These are phyloP conservation scores for Drosophila arawakana DNA, from an alignment of 1,140 invertebrate genomes.

Conservation along the genomic window DNA sequence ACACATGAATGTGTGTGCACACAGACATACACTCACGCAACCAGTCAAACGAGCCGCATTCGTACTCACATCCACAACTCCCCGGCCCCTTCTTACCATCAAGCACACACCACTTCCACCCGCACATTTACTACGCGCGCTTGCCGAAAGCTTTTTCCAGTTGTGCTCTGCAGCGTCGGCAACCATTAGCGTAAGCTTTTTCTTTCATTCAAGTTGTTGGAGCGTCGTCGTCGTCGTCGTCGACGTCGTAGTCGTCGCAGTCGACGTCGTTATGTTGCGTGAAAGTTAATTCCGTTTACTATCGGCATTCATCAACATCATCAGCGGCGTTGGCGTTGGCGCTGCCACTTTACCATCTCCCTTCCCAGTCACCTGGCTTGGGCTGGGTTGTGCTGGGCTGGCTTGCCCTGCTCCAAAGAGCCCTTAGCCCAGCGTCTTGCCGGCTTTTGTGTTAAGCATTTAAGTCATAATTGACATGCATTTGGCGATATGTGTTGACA, in stretches of 20 bases:
- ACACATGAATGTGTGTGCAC: not conserved
- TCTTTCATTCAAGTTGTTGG: constrained; percentile 77
- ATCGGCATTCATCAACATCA: constrained; percentile 82
- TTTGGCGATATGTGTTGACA: constrained; percentile 76
- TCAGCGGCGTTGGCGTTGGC: constrained; percentile 45
- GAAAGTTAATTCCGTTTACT: constrained; percentile 83
- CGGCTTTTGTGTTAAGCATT: constrained; percentile 75
- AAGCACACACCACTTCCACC: constrained; percentile 40
- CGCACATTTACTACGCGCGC: constrained; percentile 80
- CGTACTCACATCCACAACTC: not conserved
- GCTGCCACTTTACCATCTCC: constrained; percentile 40
- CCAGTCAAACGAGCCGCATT: constrained; percentile 47
- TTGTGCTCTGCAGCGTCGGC: constrained; percentile 56
- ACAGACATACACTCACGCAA: constrained; percentile 15
- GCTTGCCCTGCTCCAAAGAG: too few relatives aligned
- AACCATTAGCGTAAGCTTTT: constrained; percentile 75
- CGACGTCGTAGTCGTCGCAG: constrained; percentile 34
- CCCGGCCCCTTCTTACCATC: constrained; percentile 3
- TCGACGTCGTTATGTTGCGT: constrained; percentile 69
- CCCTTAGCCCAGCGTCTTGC: constrained; percentile 46
- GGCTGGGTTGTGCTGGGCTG: too few relatives aligned
- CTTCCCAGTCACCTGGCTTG: not conserved
- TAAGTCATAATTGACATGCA: constrained; percentile 81
- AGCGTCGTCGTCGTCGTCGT: constrained; percentile 28
- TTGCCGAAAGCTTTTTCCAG: constrained; percentile 68